A percentile compares a stretch with the other conserved stretches of the same genome.
Conservation (phyloP, 2,888 invertebrate genomes). For the Scrobipalpa atriplicella region DNA sequence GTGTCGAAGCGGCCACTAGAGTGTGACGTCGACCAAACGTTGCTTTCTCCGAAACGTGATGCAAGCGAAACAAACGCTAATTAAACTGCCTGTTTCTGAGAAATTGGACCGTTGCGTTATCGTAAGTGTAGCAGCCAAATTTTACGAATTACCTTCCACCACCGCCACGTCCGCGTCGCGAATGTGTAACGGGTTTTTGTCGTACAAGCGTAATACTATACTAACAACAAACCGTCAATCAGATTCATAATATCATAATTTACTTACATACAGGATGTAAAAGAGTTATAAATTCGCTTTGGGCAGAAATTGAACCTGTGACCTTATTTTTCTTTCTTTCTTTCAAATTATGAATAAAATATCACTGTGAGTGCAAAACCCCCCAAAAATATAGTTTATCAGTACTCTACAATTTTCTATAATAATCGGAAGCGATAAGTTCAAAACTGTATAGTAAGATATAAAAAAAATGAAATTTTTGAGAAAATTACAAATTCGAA, state of each 20-base stretch:
- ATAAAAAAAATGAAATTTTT: too few species aligned
- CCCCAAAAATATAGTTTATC: too few species aligned
- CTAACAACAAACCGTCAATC: not conserved
- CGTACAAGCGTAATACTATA: conserved; percentile 8
- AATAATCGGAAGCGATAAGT: too few species aligned
- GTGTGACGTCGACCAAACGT: conserved; percentile 35
- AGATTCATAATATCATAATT: not conserved
- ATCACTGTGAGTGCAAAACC: too few species aligned
- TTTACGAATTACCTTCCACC: conserved; percentile 17
- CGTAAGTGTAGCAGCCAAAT: conserved; percentile 21
- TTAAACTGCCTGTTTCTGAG: conserved; percentile 44
- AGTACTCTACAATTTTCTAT: too few species aligned
- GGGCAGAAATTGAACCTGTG: too few species aligned
- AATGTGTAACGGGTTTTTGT: conserved; percentile 9
- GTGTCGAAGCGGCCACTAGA: conserved; percentile 32
- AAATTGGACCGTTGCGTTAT: conserved; percentile 42
- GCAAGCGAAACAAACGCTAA: conserved; percentile 44
- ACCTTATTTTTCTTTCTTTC: too few species aligned
- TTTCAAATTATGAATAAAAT: too few species aligned
- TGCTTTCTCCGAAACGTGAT: conserved; percentile 50
- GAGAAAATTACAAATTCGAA: too few species aligned
- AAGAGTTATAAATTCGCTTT: too few species aligned
- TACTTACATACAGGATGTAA: too few species aligned
- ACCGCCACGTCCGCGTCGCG: conserved; percentile 8
- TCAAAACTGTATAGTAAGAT: too few species aligned